These are phyloP conservation scores for Epizoanthus ramosus DNA, from an alignment of 92 coral and sea anemone genomes.

Conservation along the genomic window DNA sequence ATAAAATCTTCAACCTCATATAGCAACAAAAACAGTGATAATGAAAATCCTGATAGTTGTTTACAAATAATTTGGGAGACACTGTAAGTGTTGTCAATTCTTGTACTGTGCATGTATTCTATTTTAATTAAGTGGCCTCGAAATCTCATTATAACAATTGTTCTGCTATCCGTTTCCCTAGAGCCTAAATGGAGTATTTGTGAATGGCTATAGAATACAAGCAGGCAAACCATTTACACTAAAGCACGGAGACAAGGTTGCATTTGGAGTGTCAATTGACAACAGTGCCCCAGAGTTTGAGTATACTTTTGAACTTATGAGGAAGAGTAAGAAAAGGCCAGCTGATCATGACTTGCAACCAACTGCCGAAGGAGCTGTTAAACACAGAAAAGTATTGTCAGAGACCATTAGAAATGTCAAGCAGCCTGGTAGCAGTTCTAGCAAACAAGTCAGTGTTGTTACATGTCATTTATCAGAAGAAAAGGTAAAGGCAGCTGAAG, in stretches of 20 bases:
- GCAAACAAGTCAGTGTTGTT: conserved; percentile 43
- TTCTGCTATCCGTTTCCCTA: conserved; percentile 44
- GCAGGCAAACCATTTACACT: conserved; percentile 57
- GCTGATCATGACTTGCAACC: conserved; percentile 54
- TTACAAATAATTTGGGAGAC: no score
- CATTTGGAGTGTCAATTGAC: conserved; percentile 94
- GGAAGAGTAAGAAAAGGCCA: conserved; percentile 70
- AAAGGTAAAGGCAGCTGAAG: conserved; percentile 76
- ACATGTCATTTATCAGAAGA: conserved; percentile 51
- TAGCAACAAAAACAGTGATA: no score
- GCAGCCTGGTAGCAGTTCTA: conserved; percentile 49
- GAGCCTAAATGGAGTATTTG: conserved; percentile 97
- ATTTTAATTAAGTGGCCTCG: no score
- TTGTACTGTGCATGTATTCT: no score
- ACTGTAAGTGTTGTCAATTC: neutral
- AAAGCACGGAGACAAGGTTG: conserved; percentile 82
- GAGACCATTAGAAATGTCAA: conserved; percentile 65
- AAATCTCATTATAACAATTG: neutral
- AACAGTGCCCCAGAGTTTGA: conserved; percentile 91
- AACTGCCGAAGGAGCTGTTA: conserved; percentile 58
- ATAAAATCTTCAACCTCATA: no score
- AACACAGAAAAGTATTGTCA: conserved; percentile 74
- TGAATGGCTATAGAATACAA: conserved; percentile 76
- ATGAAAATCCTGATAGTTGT: no score
- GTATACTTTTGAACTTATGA: conserved; percentile 79